Base-by-base conservation (phyloP, 1,140 invertebrate species). In the Drosophila bipectinata region DNA sequence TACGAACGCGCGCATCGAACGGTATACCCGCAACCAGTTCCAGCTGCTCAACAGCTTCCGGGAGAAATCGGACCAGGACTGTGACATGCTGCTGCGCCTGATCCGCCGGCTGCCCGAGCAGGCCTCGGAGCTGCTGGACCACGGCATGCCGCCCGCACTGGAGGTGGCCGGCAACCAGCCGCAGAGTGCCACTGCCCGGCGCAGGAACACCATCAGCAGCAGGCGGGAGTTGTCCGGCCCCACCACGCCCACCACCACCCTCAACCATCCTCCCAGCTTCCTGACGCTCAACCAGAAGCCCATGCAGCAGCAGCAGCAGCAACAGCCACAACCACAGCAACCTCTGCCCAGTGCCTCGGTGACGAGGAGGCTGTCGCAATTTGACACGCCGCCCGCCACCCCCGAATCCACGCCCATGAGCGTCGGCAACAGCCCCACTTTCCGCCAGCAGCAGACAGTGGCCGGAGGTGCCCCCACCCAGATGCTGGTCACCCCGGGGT, bases 381-480 rank as follows among this genome's bases (percentile, higher is more conserved):
- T 92, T 53, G 90, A 92, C 73, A 92, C 91, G 71, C 91, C 91
- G 55, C 91, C 91, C 66, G 91, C 90, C 59, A 92, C 91, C 58
- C 91, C 91, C 60, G 91, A 92, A 77, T 82, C 83, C 57, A 92
- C 84, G 66, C 91, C 91, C 34, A 92, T 92, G 91, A 92, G 91
- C 72, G 90, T 92, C 24, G 87, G 91, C 55, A 92, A 92, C 51
- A 92, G 91, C 66, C 91, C 91, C 52, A 92, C 89, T 56, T 92
- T 92, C 51, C 73, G 84, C 12, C 91, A 91, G 45, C 44, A 47
- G n/a, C 44, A 47, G 9, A 72, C 68, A 24, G 39, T 47, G 24
- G 32, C 24, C n/a, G 48, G 15, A 8, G 62, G 45, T 26, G 32
- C n/a, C 30, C 21, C 44, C 30, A 57, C 41, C 51, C 63, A 67